phyloP scores from a whole-genome alignment of 2,888 invertebrate genomes.

The Pimpla rufipes region DNA sequence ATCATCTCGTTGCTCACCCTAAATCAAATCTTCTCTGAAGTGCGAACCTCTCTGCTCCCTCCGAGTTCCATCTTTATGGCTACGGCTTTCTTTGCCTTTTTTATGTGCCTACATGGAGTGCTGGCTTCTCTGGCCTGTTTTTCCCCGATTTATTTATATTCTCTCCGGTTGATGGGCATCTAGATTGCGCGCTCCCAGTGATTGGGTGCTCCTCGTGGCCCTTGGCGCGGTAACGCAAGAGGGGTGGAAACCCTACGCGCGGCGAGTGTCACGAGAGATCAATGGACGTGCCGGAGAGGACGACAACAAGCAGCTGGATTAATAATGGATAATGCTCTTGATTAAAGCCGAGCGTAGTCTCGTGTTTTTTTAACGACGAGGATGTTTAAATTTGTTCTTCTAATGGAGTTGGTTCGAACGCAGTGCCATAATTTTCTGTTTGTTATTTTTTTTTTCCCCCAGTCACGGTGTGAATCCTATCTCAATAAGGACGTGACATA shows the following conservation, averaged over 20 bases:
- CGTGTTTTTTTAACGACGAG: background rate
- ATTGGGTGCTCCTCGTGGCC: slow-evolving; percentile 5
- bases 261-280: slow-evolving; percentile 10
- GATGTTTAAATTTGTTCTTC: background rate
- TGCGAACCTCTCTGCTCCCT: background rate
- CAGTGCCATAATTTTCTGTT: too few relatives aligned
- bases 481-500: too few relatives aligned
- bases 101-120: background rate
- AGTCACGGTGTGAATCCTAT: too few relatives aligned
- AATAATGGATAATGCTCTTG: slow-evolving; percentile 5
- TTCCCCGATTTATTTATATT: slow-evolving; percentile 41
- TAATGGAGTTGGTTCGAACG: too few relatives aligned
- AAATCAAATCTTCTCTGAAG: slow-evolving; percentile 19
- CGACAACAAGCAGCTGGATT: background rate
- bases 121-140: slow-evolving; percentile 11
- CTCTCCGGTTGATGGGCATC: slow-evolving; percentile 7
- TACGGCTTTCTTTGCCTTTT: background rate
- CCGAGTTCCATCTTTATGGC: background rate
- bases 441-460: too few relatives aligned
- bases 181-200: slow-evolving; percentile 26
- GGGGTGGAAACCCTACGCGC: slow-evolving; percentile 19
- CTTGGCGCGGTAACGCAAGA: background rate
- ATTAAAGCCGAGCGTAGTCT: background rate
- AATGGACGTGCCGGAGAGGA: background rate
- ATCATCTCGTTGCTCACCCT: slow-evolving; percentile 23